Base-by-base conservation (phyloP, 2,113 vertebrate species). In the Anthoscopus minutus region DNA sequence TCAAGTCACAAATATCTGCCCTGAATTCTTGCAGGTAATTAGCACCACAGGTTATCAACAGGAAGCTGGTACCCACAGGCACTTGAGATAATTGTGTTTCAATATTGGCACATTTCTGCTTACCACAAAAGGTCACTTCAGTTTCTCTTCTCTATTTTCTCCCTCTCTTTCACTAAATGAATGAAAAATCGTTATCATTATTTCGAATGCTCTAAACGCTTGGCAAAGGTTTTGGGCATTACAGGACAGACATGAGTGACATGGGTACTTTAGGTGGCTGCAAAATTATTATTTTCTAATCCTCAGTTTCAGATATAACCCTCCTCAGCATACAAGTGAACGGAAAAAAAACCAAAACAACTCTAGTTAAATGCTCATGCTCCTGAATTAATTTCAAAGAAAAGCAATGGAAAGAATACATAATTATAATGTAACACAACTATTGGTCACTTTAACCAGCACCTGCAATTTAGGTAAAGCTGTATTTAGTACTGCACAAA, bases 1-100 rank as follows among this genome's bases (percentile, higher is more conserved):
- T 96, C 93, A 87, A 97, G 95, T 81, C 96, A 96, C 97, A 96
- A 97, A 96, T 92, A 94, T 91, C 97, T 96, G 97, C 84, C 96
- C 87, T 92, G 91, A 94, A 96, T 97, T 96, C 97, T 93, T 98
- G 94, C 82, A 97, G 96, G 89, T 98, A 98, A 98, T 98, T 97
- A 98, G 96, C 95, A 94, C 89, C 94, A 85, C 80, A 44, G 97
- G 97, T 97, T 97, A 97, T 95, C 96, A 95, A 97, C 95, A 97
- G 97, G 97, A 97, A 97, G 92, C 94, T 73, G 81, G 88, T 94
- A 85, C 94, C 97, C 88, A 28, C 21, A 11, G 97, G 97, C 97
- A 88, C 96, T 97, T 93, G 86, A 96, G 97, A 97, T 98, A 97
- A 98, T 98, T 97, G 97, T 96, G 94, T 97, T 95, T 97, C 96